Conservation (phyloP, 2,113 vertebrate genomes). For the Micronycteris hirsuta region DNA sequence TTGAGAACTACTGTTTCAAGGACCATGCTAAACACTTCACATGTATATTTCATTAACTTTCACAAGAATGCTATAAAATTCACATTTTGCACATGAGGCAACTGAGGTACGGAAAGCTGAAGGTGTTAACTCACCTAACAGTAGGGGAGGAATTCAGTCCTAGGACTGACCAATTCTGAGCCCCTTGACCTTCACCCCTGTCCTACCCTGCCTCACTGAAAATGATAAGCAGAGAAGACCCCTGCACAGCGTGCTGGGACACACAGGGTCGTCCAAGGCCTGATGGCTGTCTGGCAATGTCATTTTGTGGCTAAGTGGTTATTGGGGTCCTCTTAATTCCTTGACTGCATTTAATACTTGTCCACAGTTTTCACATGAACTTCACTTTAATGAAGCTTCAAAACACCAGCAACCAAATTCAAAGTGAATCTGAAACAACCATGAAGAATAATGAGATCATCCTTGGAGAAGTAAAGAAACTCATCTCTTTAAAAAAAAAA, state of each 20-base stretch:
- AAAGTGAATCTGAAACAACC: background rate
- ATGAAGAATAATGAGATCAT: background rate
- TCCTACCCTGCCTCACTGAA: background rate
- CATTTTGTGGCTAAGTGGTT: background rate
- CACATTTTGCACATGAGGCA: background rate
- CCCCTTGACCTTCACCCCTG: background rate
- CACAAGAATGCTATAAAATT: background rate
- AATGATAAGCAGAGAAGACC: background rate
- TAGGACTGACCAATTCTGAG: background rate
- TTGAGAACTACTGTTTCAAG: background rate
- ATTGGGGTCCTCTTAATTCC: background rate
- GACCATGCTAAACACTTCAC: background rate
- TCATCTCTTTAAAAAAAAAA: background rate
- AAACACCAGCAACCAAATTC: background rate
- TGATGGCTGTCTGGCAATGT: background rate
- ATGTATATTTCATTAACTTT: background rate
- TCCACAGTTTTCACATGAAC: slow-evolving; percentile 15
- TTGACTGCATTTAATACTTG: background rate
- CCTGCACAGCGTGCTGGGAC: background rate
- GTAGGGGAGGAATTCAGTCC: background rate
- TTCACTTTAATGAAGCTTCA: background rate
- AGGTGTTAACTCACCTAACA: background rate
- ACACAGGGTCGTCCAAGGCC: background rate
- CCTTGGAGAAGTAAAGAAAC: background rate
- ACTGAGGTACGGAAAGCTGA: background rate